A percentile compares a stretch with the other conserved stretches of the same genome.
Evolutionary conservation across 2,113 vertebrate species (phyloP).

Genomic region (Grammomys surdaster): DNA sequence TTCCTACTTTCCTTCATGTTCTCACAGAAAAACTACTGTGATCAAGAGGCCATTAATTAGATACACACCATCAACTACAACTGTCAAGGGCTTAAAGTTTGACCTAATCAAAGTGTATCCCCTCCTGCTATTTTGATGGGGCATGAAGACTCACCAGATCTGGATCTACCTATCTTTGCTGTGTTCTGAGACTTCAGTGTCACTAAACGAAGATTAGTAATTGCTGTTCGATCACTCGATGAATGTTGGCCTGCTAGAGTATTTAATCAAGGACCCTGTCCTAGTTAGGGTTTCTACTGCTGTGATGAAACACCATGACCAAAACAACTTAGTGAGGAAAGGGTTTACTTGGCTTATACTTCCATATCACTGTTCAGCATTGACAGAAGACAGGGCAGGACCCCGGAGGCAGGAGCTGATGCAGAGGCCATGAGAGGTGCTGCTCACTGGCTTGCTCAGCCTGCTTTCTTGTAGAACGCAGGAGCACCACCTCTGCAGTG

Average conservation of each 20-base stretch:
- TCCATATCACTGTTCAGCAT: neutral
- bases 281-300: neutral
- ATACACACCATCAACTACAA: neutral
- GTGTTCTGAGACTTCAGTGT: slow-evolving; percentile 4
- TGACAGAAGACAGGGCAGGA: neutral
- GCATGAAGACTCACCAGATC: neutral
- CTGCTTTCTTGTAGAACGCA: neutral
- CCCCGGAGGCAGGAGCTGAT: neutral
- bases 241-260: neutral
- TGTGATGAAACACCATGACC: neutral
- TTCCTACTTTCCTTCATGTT: slow-evolving; percentile 8
- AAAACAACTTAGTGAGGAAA: neutral
- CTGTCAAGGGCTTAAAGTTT: neutral
- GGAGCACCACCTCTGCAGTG: neutral
- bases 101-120: neutral
- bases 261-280: neutral
- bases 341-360: neutral
- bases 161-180: neutral
- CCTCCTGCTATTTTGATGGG: neutral
- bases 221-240: neutral
- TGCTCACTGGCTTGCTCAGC: neutral
- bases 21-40: neutral
- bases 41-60: slow-evolving; percentile 32
- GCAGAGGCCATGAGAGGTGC: neutral
- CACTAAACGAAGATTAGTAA: neutral